Conservation (phyloP, 53 echinoderm and acorn worm genomes). For the Holothuria scabra region DNA sequence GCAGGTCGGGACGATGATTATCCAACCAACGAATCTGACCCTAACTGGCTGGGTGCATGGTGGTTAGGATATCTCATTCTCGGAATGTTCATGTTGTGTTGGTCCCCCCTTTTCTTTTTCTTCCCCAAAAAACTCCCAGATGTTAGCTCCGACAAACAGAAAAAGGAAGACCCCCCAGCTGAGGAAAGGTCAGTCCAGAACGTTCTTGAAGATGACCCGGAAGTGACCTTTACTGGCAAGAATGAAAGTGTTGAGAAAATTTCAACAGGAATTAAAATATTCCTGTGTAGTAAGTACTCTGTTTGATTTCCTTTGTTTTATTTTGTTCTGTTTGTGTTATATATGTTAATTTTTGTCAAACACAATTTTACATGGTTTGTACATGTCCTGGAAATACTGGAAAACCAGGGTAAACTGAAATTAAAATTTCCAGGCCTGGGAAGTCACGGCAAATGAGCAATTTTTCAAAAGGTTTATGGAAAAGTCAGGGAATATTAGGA, state of each 20-base stretch:
- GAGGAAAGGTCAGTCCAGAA: neutral
- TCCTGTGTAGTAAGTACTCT: neutral
- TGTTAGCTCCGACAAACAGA: neutral
- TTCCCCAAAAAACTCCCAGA: constrained; percentile 12
- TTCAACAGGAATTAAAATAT: neutral
- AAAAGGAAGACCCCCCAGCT: neutral
- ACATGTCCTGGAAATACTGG: too few relatives aligned
- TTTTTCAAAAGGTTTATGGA: too few relatives aligned
- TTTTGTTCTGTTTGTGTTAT: too few relatives aligned
- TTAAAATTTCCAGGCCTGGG: too few relatives aligned
- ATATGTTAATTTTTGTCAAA: too few relatives aligned
- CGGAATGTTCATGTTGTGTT: neutral
- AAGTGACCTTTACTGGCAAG: neutral
- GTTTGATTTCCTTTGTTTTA: too few relatives aligned
- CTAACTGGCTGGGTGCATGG: constrained; percentile 45
- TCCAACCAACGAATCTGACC: neutral
- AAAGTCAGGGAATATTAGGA: too few relatives aligned
- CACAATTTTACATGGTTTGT: too few relatives aligned
- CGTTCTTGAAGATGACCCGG: neutral
- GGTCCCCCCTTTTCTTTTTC: constrained; percentile 24
- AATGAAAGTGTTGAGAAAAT: neutral
- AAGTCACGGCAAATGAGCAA: too few relatives aligned
- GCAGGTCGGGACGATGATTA: neutral
- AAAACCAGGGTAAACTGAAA: too few relatives aligned
- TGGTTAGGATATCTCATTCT: constrained; percentile 38